Conservation (phyloP, 2,113 vertebrate genomes). For the Dromas ardeola region DNA sequence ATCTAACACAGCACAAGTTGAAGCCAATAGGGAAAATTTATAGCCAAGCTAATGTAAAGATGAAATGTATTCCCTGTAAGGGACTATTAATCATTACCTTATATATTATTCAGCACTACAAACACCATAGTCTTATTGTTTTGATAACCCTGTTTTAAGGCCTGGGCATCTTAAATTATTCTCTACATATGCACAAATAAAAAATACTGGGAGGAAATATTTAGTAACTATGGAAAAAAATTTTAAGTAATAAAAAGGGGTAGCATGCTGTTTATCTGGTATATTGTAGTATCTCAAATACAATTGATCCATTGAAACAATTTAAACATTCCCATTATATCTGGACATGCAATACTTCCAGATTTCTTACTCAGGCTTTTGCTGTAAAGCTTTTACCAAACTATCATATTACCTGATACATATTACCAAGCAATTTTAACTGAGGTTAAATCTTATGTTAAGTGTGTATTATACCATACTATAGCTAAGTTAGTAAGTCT, state of each 20-base stretch:
- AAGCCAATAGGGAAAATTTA: constrained; percentile 47
- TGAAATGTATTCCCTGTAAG: constrained; percentile 45
- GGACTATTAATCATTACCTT: constrained; percentile 36
- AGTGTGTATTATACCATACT: not conserved
- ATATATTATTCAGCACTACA: constrained; percentile 56
- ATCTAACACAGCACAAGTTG: constrained; percentile 40
- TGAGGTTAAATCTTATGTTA: not conserved
- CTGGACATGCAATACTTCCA: not conserved
- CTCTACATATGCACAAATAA: not conserved
- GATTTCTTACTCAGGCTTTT: constrained; percentile 15
- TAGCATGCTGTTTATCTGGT: not conserved
- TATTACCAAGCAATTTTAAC: constrained; percentile 31
- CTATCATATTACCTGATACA: not conserved
- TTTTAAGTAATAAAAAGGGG: not conserved
- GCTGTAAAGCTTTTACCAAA: constrained; percentile 45
- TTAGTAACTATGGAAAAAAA: not conserved
- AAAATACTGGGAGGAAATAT: not conserved
- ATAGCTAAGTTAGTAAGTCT: not conserved
- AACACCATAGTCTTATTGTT: not conserved
- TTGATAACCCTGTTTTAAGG: constrained; percentile 5
- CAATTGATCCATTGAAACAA: not conserved
- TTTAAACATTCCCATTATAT: not conserved
- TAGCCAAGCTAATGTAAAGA: constrained; percentile 28
- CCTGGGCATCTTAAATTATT: constrained; percentile 8
- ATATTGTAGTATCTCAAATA: not conserved